Evolutionary conservation across 2,797 vertebrate species (phyloP), one percentile per base, ranked within the genome.

Genomic region (Molothrus ater): DNA sequence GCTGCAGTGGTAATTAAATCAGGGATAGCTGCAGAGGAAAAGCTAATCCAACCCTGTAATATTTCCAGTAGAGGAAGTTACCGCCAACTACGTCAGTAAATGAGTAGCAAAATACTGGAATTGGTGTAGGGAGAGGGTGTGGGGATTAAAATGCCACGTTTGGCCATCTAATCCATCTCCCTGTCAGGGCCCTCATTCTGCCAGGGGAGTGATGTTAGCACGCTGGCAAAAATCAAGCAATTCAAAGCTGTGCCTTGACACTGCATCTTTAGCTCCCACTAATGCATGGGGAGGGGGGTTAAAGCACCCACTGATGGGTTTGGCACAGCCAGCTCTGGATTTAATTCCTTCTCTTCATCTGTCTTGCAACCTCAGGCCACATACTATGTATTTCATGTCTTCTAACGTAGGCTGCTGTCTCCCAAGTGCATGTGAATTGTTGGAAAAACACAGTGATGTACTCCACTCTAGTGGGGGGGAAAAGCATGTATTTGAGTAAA

Each of bases 51-150:
- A 28, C 45, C 42, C 78, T 50, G 45, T 45, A 68, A 32, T 74
- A 73, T 70, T 90, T 95, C 82, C 78, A 86, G 42, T 34, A 80
- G 81, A 65, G 84, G 72, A 93, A 92, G 59, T 86, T 91, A 48
- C 54, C 34, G 10, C 59, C 73, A 88, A 31, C 34, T 17, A 42
- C 0, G 0, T 53, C 63, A 56, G 70, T 51, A 78, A 87, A 56
- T 72, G 90, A 73, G 60, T 3, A 90, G 59, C 40, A 81, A 86
- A 95, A 72, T 70, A 70, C 3, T 73, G 60, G 56, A 75, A 70
- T 66, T 0, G 1, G 53, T 53, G 34, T 73, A 76, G 61, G 24
- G 65, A 86, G 76, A 72, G 51, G 26, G 24, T 1, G 2, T 1
- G 6, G 48, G 50, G 74, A 64, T 48, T 34, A 59, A 88, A 79